These are phyloP conservation scores for Acrossocheilus wenchowensis DNA, from an alignment of 2,797 vertebrate genomes.

Conservation along the genomic window DNA sequence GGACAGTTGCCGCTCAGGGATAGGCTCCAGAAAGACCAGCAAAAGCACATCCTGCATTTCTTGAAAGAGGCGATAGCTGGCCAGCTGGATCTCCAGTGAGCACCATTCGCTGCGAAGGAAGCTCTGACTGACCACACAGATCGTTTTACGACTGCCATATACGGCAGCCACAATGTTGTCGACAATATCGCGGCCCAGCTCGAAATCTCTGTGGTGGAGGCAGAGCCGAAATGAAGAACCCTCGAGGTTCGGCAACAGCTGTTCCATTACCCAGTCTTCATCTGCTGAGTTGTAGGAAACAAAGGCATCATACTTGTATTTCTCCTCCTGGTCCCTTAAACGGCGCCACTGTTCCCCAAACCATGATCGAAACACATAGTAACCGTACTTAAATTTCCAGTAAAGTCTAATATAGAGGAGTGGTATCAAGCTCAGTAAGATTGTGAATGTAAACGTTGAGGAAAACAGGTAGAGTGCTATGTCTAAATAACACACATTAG, in stretches of 20 bases:
- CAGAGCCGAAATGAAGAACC: slow-evolving; percentile 77
- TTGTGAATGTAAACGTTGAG: slow-evolving; percentile 69
- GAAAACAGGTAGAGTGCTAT: slow-evolving; percentile 77
- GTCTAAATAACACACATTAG: slow-evolving; percentile 80
- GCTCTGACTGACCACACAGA: slow-evolving; percentile 84
- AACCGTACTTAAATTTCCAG: slow-evolving; percentile 82
- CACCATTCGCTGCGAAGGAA: slow-evolving; percentile 91
- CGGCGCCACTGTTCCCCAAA: slow-evolving; percentile 80
- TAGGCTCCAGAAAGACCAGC: slow-evolving; percentile 83
- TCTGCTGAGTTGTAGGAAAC: slow-evolving; percentile 87
- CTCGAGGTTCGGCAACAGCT: slow-evolving; percentile 80
- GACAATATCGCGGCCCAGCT: slow-evolving; percentile 78
- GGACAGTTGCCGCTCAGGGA: slow-evolving; percentile 80
- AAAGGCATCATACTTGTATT: slow-evolving; percentile 85
- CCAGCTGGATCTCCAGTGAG: slow-evolving; percentile 87
- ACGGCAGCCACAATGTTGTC: slow-evolving; percentile 88
- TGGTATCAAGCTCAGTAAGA: slow-evolving; percentile 76
- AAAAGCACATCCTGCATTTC: slow-evolving; percentile 86
- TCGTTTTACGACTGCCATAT: slow-evolving; percentile 84
- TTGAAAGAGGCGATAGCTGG: slow-evolving; percentile 87
- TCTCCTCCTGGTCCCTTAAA: slow-evolving; percentile 77
- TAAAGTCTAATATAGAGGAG: slow-evolving; percentile 80
- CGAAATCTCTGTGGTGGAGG: slow-evolving; percentile 81
- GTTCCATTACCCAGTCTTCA: slow-evolving; percentile 83
- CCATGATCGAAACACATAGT: slow-evolving; percentile 84